phyloP scores from a whole-genome alignment of 2,797 vertebrate species.

The Balearica regulorum region DNA sequence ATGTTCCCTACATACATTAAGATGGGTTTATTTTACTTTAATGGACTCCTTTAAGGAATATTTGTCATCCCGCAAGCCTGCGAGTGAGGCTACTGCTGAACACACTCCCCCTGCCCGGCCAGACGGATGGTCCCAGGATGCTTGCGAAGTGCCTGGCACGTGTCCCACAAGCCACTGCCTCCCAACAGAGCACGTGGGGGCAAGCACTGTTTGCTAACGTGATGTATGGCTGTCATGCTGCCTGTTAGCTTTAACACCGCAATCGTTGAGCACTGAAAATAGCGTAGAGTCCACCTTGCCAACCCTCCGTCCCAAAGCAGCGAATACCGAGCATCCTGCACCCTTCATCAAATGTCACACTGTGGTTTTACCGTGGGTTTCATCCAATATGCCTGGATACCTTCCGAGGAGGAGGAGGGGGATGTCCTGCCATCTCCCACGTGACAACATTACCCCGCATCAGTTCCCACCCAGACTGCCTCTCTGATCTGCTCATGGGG shows the following conservation, averaged over 20 bases:
- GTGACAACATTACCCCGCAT: background rate
- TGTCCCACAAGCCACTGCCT: background rate
- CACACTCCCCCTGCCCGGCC: background rate
- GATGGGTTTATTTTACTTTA: background rate
- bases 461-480: background rate
- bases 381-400: background rate
- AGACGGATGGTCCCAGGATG: background rate
- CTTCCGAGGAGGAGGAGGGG: background rate
- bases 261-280: background rate
- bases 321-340: background rate
- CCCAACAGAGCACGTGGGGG: background rate
- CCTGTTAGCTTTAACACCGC: background rate
- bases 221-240: background rate
- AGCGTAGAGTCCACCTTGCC: background rate
- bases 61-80: background rate
- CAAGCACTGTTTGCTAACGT: accelerated
- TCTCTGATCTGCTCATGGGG: background rate
- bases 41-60: background rate
- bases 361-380: background rate
- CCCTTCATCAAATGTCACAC: background rate
- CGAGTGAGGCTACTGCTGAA: background rate
- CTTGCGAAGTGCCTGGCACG: accelerated
- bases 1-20: background rate
- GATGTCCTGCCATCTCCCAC: background rate
- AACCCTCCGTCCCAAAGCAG: background rate